phyloP scores from a whole-genome alignment of 2,888 invertebrate genomes.

The Hybos culiciformis region DNA sequence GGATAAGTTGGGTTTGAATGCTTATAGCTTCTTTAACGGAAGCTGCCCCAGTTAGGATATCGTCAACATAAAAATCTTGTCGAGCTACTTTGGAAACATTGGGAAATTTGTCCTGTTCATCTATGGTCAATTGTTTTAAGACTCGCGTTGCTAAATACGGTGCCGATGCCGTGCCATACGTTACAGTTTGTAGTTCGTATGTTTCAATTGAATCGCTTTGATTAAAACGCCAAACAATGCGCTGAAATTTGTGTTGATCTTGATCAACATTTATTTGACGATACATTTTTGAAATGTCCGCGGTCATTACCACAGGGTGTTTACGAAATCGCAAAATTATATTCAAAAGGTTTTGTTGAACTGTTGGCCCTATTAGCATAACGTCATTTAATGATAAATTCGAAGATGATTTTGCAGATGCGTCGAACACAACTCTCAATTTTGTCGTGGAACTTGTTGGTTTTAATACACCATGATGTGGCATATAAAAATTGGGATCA shows the following conservation, averaged over 20 bases:
- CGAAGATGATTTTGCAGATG: conserved; percentile 3
- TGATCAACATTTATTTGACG: conserved; percentile 2
- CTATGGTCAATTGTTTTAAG: conserved; percentile 10
- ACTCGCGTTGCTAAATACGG: conserved; percentile 10
- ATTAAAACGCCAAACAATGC: conserved; percentile 7
- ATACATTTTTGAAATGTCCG: conserved; percentile 10
- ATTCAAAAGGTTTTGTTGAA: conserved; percentile 9
- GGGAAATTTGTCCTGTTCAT: conserved; percentile 10
- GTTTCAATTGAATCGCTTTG: background rate
- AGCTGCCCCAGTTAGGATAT: background rate
- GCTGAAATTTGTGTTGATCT: conserved; percentile 5
- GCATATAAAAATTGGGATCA: conserved; percentile 13
- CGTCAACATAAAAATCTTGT: background rate
- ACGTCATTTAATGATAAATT: conserved; percentile 6
- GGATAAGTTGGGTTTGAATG: background rate
- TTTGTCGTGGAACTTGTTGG: conserved; percentile 4
- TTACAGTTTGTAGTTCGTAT: conserved; percentile 1
- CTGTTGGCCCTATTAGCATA: conserved; percentile 6
- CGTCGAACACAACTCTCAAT: conserved; percentile 7
- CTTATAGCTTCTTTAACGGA: background rate
- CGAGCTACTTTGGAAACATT: background rate
- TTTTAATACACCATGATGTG: conserved; percentile 14
- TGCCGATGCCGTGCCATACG: conserved; percentile 10
- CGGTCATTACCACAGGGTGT: background rate
- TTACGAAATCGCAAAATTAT: conserved; percentile 8